Base-by-base conservation (phyloP, 2,113 vertebrate genomes). In the Colistium nudipinnis region DNA sequence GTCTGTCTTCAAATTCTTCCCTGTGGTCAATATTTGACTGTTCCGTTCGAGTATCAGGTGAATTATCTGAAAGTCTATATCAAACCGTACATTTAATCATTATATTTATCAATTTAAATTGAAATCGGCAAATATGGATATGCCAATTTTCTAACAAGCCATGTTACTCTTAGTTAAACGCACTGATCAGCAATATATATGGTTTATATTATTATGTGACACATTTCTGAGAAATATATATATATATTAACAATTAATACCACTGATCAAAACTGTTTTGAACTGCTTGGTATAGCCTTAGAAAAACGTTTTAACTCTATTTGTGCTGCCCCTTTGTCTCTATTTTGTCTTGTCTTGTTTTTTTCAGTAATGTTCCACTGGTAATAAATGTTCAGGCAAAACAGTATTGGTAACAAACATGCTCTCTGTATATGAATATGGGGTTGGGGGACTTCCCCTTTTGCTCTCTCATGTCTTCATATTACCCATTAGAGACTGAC, bases 21-120 rank as follows among this genome's bases (percentile, higher is more conserved):
- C 16, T 28, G 1, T 78, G 6, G 68, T 85, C 59, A 71, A 84
- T 62, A 78, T 85, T 79, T 83, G 73, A 82, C 66, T 19, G 25
- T 68, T 80, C 41, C 63, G 36, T 67, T 71, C 56, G 31, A 78
- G 44, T 71, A 8, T 11, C 12, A 13, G 10, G 0, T 14, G 4
- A 69, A 59, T 36, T 36, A 30, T 20, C 4, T 30, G 6, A 52
- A 55, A 35, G n/a, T 62, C 10, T 28, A 14, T n/a, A 16, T 54
- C 17, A 30, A 73, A 61, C 60, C 41, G 70, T 25, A 44, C 31
- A 24, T 49, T 52, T 65, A 24, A 16, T 28, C 7, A 19, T 14
- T 24, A 11, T 44, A 47, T 49, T 49, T 28, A 38, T 57, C 31
- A 62, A 2, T 25, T 60, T 31, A 20, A 11, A 27, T 43, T 27